Conservation (phyloP, 1,140 invertebrate genomes). For the Heliconius hermathena region DNA sequence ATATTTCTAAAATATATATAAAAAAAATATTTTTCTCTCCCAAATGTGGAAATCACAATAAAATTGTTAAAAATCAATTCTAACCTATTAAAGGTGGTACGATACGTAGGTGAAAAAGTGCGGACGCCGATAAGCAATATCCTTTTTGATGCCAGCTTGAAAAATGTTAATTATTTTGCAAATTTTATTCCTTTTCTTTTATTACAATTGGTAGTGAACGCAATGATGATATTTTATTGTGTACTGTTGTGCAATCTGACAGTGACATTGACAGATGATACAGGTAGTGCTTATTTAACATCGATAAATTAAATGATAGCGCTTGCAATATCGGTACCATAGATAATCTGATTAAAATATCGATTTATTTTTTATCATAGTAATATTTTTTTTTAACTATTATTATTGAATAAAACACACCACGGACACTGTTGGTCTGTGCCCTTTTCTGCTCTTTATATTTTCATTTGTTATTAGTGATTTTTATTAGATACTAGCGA, state of each 20-base stretch:
- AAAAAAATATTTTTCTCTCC: no score
- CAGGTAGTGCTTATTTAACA: neutral
- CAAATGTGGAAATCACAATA: no score
- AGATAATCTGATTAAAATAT: neutral
- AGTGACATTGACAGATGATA: constrained; percentile 1
- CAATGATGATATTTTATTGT: constrained; percentile 4
- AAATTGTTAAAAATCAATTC: constrained; percentile 24
- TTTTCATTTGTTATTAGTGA: no score
- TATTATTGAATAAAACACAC: no score
- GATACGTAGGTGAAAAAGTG: constrained; percentile 61
- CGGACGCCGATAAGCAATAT: constrained; percentile 61
- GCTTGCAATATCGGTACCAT: neutral
- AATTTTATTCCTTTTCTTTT: neutral
- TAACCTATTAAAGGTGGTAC: constrained; percentile 62
- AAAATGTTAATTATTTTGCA: constrained; percentile 23
- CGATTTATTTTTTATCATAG: no score
- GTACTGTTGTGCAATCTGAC: constrained; percentile 10
- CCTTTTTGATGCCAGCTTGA: constrained; percentile 75
- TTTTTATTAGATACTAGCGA: no score
- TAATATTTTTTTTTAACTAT: no score
- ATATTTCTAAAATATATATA: no score
- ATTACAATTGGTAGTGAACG: neutral
- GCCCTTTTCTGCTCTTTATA: no score
- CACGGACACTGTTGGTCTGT: no score
- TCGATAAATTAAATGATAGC: neutral